Evolutionary conservation across 2,113 vertebrate genomes (phyloP), one percentile per base, ranked within the genome.

Genomic region (Promerops cafer): DNA sequence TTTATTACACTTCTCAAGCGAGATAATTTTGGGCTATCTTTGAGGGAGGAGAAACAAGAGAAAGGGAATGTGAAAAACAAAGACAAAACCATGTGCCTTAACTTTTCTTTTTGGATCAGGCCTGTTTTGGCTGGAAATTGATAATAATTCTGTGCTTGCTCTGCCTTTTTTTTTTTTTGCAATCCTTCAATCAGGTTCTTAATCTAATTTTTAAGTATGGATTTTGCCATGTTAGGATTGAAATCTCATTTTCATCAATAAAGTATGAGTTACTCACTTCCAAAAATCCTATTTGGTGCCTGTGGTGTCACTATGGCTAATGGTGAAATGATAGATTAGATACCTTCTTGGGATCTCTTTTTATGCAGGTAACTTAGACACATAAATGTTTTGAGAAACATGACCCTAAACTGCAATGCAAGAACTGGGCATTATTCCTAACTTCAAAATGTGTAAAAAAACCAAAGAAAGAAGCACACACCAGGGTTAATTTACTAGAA

Each of bases 41-140:
- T 56, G 16, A 6, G 9, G 11, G 10, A 74, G 26, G 28, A 78
- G 37, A 75, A 90, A 81, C 0, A 6, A 33, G 21, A 37, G 8
- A 95, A 89, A 87, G 22, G 15, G 52, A 94, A 97, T 68, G 61
- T 97, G 94, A 86, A 94, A 96, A 92, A n/a, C 31, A 91, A 96
- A 91, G 76, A 95, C 66, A 47, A 92, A 86, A 97, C 37, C 13
- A 30, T 33, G 66, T 47, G 76, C 10, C 23, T 75, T 87, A 68
- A 44, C 11, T 72, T 61, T 77, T 61, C 37, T 94, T 90, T 83
- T 65, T 60, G 27, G 24, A 86, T 93, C 83, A 96, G 47, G 63
- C 77, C 44, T 50, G 2, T 30, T 78, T 88, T 69, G 70, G n/a
- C 54, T 86, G 80, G 65, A 96, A 97, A 94, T 82, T 59, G 86